Base-by-base conservation (phyloP, 1,140 invertebrate genomes). In the Hirudo medicinalis region DNA sequence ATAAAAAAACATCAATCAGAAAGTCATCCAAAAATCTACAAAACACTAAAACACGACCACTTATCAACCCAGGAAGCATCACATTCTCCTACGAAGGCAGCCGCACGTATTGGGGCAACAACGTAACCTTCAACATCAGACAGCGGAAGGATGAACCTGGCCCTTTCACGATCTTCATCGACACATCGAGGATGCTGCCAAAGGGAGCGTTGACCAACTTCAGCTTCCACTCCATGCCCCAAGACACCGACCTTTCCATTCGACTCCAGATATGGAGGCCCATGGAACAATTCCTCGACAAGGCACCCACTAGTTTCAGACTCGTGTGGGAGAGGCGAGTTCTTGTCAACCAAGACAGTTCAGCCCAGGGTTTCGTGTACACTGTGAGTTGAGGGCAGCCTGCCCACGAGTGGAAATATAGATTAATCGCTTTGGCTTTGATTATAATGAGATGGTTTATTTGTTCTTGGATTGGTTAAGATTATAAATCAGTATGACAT, bases 321-420 rank as follows among this genome's bases (percentile, higher is more conserved):
- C 57, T 63, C 22, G 57, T 63, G 8, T 63, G 57, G 57, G 57
- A 63, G 13, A 63, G 57, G 29, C 22, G 57, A 22, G 57, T 63
- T n/a, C 29, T 63, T n/a, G 57, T 63, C 22, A 63, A 25, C 20
- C 22, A 15, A 11, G 57, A 63, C 29, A 15, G 22, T n/a, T 32
- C 22, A 20, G 22, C 57, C 19, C 22, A 63, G 22, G 57, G 57
- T 13, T 63, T 8, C 13, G 29, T 63, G 22, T 63, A 63, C 20
- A 63, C 29, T 32, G 57, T 63, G 22, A 25, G 57, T 19, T n/a
- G 19, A 22, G 9, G 43, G 43, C 43, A 36, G 6, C 32, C 32
- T 36, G 6, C 32, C 32, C 6, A 36, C 32, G 6, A 36, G 32
- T 49, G 3, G 43, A 49, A 49, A 49, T 49, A 5, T 49, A 15